Percentiles rank a stretch among this genome's conserved stretches.
Conservation (phyloP, 2,888 invertebrate genomes). For the Apotomis capreana region DNA sequence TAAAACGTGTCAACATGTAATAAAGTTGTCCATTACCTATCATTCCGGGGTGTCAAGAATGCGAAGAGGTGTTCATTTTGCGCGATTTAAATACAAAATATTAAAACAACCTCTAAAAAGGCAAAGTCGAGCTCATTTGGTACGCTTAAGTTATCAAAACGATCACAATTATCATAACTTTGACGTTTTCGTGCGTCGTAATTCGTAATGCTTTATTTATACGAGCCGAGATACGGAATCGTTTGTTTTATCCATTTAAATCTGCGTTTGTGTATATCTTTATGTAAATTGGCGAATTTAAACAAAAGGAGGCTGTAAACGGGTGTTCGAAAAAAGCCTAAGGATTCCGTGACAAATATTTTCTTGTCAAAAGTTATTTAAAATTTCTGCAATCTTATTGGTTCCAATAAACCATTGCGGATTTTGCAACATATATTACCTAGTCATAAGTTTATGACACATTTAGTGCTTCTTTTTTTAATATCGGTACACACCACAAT, state of each 20-base stretch:
- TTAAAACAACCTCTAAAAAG: constrained; percentile 43
- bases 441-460: too few species aligned
- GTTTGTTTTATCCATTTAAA: constrained; percentile 48
- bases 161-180: constrained; percentile 49
- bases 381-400: too few species aligned
- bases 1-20: constrained; percentile 60
- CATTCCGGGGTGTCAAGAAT: constrained; percentile 53
- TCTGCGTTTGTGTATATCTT: constrained; percentile 43
- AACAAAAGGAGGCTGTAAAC: constrained; percentile 33
- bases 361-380: not conserved
- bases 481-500: too few species aligned
- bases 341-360: constrained; percentile 9
- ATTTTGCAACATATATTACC: too few species aligned
- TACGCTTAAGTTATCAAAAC: constrained; percentile 44
- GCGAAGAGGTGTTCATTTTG: constrained; percentile 50
- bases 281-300: constrained; percentile 37
- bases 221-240: constrained; percentile 33
- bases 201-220: constrained; percentile 38
- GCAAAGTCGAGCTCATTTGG: constrained; percentile 40
- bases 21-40: constrained; percentile 64
- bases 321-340: not conserved
- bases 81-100: constrained; percentile 50
- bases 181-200: constrained; percentile 34
- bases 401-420: too few species aligned
- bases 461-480: too few species aligned